Percentiles rank a stretch among this genome's conserved stretches.
Conservation (phyloP, 2,888 invertebrate genomes). For the Cryptosula pallasiana region DNA sequence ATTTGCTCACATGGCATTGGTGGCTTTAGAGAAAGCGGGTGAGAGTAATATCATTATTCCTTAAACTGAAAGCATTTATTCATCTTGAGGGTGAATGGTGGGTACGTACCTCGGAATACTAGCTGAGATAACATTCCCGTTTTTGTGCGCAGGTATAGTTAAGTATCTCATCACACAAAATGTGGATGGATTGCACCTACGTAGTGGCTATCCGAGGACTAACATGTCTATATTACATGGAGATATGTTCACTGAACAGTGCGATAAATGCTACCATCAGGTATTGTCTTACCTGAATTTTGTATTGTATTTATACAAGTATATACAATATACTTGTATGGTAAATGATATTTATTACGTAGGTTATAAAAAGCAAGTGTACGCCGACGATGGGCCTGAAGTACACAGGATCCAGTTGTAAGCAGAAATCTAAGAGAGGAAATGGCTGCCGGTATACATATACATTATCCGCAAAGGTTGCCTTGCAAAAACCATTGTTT, state of each 20-base stretch:
- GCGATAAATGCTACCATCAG: constrained; percentile 67
- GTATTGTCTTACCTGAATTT: constrained; percentile 31
- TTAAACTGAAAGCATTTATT: too few species aligned
- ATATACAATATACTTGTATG: too few species aligned
- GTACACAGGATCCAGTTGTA: constrained; percentile 45
- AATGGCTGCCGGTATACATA: neutral
- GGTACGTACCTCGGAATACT: too few species aligned
- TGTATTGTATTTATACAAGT: neutral
- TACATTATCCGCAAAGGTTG: too few species aligned
- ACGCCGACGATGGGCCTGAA: constrained; percentile 49
- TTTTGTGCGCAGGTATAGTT: constrained; percentile 58
- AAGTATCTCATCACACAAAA: constrained; percentile 92
- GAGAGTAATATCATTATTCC: too few species aligned
- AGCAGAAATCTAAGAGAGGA: constrained; percentile 39
- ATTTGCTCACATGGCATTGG: constrained; percentile 85
- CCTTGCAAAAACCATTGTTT: too few species aligned
- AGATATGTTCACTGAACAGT: constrained; percentile 94
- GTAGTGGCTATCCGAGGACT: constrained; percentile 76
- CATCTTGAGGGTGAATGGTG: too few species aligned
- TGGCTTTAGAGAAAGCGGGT: constrained; percentile 67
- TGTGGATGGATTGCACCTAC: constrained; percentile 92
- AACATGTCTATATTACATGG: constrained; percentile 90
- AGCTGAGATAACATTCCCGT: too few species aligned
- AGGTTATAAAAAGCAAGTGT: constrained; percentile 33
- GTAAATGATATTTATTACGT: too few species aligned